Evolutionary conservation across 2,113 vertebrate species (phyloP), one percentile per base, ranked within the genome.

Genomic region (Serinus canaria): DNA sequence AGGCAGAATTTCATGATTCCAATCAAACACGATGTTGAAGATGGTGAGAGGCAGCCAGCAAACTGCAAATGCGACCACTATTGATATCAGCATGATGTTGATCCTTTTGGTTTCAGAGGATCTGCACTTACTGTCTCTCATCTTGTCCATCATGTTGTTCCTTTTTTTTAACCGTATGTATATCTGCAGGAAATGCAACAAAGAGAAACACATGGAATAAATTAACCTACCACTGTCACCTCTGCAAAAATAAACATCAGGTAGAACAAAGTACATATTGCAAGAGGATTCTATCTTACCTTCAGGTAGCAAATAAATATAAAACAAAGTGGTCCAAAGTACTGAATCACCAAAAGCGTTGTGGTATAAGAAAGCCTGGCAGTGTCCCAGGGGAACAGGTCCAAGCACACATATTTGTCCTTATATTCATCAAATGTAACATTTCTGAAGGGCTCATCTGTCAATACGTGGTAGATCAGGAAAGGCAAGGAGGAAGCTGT

Each of bases 281-380:
- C 31, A 68, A 90, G 41, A 15, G 39, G 7, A 44, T 62, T 93
- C 60, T 80, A 53, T 86, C 97, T 98, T 98, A 99, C 98, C 98
- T 99, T 99, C 89, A 98, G 97, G 96, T 99, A 99, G 97, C 98
- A 99, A 96, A 99, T 97, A 94, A 99, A 99, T 97, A 99, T 99
- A 93, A 99, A 99, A 87, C 97, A 98, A 66, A 99, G 98, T 0
- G 98, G 98, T 24, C 98, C 98, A 21, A 99, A 97, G 75, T 99
- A 99, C 90, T 99, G 98, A 76, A 99, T 97, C 79, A 98, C 95
- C 97, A 99, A 95, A 84, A 99, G 98, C 3, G 98, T 97, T 3
- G 98, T 99, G 41, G 98, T 99, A 3, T 98, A 99, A 46, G 98
- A 98, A 89, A 99, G 95, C 78, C 98, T 97, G 86, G 98, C 98